phyloP scores from a whole-genome alignment of 2,797 vertebrate genomes.

The Rhinogobio ventralis region DNA sequence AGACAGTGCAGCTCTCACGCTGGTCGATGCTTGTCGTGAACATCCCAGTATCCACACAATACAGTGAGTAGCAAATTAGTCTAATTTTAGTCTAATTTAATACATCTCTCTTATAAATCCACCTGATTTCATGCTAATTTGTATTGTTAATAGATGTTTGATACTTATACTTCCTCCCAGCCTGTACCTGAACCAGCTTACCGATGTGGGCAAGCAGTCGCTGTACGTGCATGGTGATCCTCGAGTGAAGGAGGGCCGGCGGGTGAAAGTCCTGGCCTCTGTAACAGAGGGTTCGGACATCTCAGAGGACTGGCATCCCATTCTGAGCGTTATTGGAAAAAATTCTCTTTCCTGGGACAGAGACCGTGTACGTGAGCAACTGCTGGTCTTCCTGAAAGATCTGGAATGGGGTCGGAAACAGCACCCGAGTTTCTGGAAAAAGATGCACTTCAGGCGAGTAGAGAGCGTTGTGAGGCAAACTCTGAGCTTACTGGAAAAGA shows the following conservation, averaged over 20 bases:
- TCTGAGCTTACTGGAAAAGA: conserved; percentile 78
- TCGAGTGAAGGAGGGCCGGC: conserved; percentile 60
- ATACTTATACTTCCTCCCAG: conserved; percentile 67
- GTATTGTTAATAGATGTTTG: neutral
- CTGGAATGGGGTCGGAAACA: conserved; percentile 88
- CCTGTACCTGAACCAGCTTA: conserved; percentile 93
- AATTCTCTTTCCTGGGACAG: conserved; percentile 90
- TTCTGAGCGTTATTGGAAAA: conserved; percentile 85
- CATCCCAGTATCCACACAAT: conserved; percentile 87
- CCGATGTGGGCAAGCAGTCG: conserved; percentile 83
- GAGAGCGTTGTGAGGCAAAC: conserved; percentile 84
- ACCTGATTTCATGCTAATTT: neutral
- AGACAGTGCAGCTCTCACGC: conserved; percentile 80
- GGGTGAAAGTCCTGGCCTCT: conserved; percentile 86
- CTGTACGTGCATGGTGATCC: conserved; percentile 77
- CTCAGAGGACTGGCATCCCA: conserved; percentile 90
- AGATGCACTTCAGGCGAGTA: conserved; percentile 87
- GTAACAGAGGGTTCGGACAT: conserved; percentile 88
- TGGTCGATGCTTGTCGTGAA: conserved; percentile 87
- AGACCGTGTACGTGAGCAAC: conserved; percentile 82
- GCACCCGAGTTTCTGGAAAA: conserved; percentile 88
- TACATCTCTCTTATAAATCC: neutral
- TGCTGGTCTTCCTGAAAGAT: conserved; percentile 87
- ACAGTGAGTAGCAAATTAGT: conserved; percentile 90
- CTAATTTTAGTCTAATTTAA: neutral